A percentile compares a stretch with the other conserved stretches of the same genome.
These are phyloP conservation scores for Carduelis carduelis DNA, from an alignment of 2,797 vertebrate genomes.

Conservation along the genomic window DNA sequence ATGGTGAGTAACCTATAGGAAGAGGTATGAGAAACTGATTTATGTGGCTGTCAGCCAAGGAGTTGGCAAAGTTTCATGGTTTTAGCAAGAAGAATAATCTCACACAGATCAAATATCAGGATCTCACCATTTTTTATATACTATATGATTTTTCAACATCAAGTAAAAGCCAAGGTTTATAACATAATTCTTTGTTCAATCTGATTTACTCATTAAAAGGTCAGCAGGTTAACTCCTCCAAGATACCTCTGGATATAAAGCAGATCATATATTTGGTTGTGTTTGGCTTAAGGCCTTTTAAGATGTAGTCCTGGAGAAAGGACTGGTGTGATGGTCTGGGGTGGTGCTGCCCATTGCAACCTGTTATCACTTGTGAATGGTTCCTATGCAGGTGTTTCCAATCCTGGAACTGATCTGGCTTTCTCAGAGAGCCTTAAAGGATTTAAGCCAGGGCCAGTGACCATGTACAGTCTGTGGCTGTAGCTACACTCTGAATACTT, in stretches of 20 bases:
- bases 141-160: constrained; percentile 5
- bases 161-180: neutral
- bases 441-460: neutral
- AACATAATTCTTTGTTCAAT: neutral
- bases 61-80: constrained; percentile 12
- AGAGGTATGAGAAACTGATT: constrained; percentile 24
- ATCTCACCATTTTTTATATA: constrained; percentile 7
- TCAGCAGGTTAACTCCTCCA: neutral
- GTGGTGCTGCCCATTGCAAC: neutral
- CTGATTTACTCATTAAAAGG: constrained; percentile 14
- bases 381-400: neutral
- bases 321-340: neutral
- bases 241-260: neutral
- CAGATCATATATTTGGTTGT: neutral
- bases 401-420: neutral
- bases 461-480: neutral
- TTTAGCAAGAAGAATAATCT: constrained; percentile 24
- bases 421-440: neutral
- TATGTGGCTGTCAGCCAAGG: constrained; percentile 36
- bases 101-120: constrained; percentile 5
- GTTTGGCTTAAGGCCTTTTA: neutral
- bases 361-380: neutral
- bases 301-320: neutral
- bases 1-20: constrained; percentile 7
- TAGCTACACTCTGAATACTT: neutral